Evolutionary conservation across 92 coral and sea anemone species (phyloP), one percentile per base, ranked within the genome.

Genomic region (Parazoanthus swiftii): DNA sequence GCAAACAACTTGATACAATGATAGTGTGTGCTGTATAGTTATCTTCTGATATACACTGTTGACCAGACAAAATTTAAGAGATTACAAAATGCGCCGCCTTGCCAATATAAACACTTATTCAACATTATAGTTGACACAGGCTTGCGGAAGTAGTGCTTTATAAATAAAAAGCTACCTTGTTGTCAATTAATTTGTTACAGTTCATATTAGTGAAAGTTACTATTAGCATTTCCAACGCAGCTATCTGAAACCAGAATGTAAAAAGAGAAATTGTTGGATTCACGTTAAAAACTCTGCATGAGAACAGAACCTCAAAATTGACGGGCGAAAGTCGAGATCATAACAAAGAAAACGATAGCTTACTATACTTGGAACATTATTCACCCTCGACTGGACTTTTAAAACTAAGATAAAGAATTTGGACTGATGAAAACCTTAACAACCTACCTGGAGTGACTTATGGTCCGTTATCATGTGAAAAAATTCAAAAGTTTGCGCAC

Each of bases 401-500:
- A n/a, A 2, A 82, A 82, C 15, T 6, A 42, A 65, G 48, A 38
- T 18, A 39, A 35, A 71, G 38, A 71, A 33, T 26, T 29, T 26
- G 78, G 23, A 9, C 77, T 71, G 37, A 36, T 71, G 5, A 4
- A 68, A 1, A 42, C 6, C 11, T 42, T n/a, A 21, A 50, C 15
- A n/a, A 71, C 59, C 78, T 36, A 73, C 87, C 87, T 46, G 25
- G 59, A 29, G 29, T 29, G 43, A 48, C 68, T 70, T 79, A 84
- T 84, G 23, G 63, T 67, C 14, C 26, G 87, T 84, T 84, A 74
- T 70, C 78, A 70, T 70, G 43, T 84, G 67, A 70, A 25, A 67
- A 68, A 15, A n/a, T 42, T n/a, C 58, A 44, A 39, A 11, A 15
- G 18, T 70, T 21, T 4, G 23, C 26, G 87, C 87, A 84, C 87